phyloP scores from a whole-genome alignment of 2,888 invertebrate species.

The Melitaea athalia region DNA sequence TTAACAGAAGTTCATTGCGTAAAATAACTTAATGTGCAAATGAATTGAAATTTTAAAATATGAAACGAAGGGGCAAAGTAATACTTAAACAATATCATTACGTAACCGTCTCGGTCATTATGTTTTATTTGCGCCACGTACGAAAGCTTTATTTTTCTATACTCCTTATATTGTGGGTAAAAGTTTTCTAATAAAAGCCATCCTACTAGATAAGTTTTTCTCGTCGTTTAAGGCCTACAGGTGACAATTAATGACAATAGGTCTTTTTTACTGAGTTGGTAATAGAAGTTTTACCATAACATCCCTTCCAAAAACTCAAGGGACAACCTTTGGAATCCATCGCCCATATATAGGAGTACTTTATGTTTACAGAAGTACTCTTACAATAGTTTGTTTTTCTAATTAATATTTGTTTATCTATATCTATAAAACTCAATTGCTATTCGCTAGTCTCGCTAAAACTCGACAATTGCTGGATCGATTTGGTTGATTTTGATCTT shows the following conservation, averaged over 20 bases:
- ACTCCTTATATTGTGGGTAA: conserved; percentile 60
- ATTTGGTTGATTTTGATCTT: too few relatives aligned
- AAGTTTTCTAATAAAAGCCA: conserved; percentile 80
- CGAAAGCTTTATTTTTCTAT: conserved; percentile 74
- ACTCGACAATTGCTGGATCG: too few relatives aligned
- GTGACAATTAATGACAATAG: conserved; percentile 80
- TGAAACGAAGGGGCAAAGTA: background rate
- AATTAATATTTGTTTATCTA: too few relatives aligned
- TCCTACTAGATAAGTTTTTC: conserved; percentile 68
- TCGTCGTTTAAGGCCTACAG: conserved; percentile 73
- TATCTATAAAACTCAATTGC: too few relatives aligned
- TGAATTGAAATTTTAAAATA: background rate
- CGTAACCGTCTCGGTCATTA: conserved; percentile 33
- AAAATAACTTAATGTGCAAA: too few relatives aligned
- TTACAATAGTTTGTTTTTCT: too few relatives aligned
- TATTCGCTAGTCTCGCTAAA: too few relatives aligned
- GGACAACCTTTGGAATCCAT: conserved; percentile 17
- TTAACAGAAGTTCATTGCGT: too few relatives aligned
- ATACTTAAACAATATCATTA: conserved; percentile 4
- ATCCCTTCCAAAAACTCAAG: conserved; percentile 36
- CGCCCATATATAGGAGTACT: conserved; percentile 1
- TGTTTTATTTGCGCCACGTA: conserved; percentile 78
- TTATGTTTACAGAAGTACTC: background rate
- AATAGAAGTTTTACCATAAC: conserved; percentile 45
- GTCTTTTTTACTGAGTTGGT: conserved; percentile 72